These are phyloP conservation scores for Ophioderma brevispina DNA, from an alignment of 35 echinoderm and acorn worm species.

Conservation along the genomic window DNA sequence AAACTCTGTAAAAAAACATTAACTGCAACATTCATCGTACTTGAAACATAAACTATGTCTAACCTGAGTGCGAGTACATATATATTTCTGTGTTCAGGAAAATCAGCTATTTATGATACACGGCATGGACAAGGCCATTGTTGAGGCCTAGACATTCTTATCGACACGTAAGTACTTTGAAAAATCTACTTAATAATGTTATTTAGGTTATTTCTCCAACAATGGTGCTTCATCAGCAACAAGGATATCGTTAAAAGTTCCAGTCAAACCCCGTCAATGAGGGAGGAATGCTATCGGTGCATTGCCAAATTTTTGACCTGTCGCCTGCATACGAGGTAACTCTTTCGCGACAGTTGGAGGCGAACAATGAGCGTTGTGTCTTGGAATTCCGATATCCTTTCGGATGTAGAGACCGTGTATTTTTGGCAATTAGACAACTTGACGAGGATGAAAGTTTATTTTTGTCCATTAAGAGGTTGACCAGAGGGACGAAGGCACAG, in stretches of 20 bases:
- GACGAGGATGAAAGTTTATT: not conserved
- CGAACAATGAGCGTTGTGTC: not conserved
- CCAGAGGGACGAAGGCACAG: not conserved
- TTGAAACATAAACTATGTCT: no score
- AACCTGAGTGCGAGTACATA: no score
- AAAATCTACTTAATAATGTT: no score
- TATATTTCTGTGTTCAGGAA: no score
- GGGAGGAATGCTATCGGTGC: not conserved
- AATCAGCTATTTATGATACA: no score
- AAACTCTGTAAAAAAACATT: no score
- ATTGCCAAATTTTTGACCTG: not conserved
- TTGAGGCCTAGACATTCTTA: no score
- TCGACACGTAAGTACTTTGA: no score
- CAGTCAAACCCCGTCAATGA: not conserved
- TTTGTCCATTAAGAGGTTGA: not conserved
- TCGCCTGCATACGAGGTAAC: not conserved
- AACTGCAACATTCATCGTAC: no score
- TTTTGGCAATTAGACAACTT: not conserved
- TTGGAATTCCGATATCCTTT: not conserved
- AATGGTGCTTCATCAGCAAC: no score
- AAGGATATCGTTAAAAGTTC: not conserved
- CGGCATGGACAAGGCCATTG: no score
- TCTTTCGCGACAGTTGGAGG: not conserved
- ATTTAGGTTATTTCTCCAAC: no score
- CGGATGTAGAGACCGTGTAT: not conserved